These are phyloP conservation scores for Rotaria macrura DNA, from an alignment of 2,888 invertebrate species.

Conservation along the genomic window DNA sequence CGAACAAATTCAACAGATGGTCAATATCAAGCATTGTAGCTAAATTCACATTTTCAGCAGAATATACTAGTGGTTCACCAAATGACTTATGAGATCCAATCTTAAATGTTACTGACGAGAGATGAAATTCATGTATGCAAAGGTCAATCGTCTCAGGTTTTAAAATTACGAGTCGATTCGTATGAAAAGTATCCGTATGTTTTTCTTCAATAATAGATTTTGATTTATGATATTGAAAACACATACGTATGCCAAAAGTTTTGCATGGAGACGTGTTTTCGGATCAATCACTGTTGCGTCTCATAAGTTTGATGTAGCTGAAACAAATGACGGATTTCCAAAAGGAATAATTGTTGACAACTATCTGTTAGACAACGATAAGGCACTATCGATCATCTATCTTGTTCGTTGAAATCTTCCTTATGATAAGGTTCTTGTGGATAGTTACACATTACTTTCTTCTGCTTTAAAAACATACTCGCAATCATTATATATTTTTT, in stretches of 20 bases:
- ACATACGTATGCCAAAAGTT: neutral
- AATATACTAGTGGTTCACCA: neutral
- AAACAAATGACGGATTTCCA: neutral
- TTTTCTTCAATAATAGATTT: neutral
- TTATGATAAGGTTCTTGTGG: neutral
- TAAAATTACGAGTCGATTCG: neutral
- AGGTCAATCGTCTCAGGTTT: neutral
- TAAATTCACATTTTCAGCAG: neutral
- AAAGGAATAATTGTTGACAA: neutral
- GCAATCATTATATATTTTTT: neutral
- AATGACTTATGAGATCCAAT: neutral
- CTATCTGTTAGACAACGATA: neutral
- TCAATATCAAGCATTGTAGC: neutral
- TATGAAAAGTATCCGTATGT: neutral
- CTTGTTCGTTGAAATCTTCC: neutral
- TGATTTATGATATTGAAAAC: neutral
- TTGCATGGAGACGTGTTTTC: neutral
- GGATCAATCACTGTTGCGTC: neutral
- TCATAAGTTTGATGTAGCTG: neutral
- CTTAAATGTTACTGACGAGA: neutral
- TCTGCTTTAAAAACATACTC: neutral
- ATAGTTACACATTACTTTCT: neutral
- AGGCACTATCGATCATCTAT: neutral
- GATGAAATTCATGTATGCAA: neutral
- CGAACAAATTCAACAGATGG: neutral